These are phyloP conservation scores for Eolophus roseicapilla DNA, from an alignment of 2,113 vertebrate genomes.

Conservation along the genomic window DNA sequence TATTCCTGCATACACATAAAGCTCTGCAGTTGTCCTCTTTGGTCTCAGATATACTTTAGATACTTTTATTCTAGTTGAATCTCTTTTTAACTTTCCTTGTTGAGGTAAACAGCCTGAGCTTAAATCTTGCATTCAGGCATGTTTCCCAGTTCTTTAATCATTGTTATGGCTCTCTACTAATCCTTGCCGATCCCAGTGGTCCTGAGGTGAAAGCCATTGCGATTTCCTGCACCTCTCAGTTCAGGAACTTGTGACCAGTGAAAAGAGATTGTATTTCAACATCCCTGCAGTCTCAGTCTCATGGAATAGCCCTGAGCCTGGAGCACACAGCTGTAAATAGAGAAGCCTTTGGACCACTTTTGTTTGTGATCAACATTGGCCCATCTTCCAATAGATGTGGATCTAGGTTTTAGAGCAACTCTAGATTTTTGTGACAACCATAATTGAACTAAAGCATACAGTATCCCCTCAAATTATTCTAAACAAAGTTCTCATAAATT, in stretches of 20 bases:
- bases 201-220: not conserved
- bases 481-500: not conserved
- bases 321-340: not conserved
- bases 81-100: not conserved
- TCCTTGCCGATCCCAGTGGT: not conserved
- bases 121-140: not conserved
- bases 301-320: not conserved
- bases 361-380: not conserved
- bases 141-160: not conserved
- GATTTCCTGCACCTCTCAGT: not conserved
- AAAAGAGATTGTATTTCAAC: not conserved
- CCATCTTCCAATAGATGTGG: not conserved
- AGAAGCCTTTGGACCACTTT: not conserved
- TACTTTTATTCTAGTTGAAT: not conserved
- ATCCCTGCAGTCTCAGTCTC: not conserved
- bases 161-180: not conserved
- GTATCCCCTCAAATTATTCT: not conserved
- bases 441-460: not conserved
- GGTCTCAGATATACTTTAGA: not conserved
- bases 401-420: accelerated
- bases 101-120: not conserved
- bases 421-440: not conserved
- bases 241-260: not conserved
- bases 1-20: not conserved
- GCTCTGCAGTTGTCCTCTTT: not conserved